phyloP scores from a whole-genome alignment of 2,797 vertebrate species.

The Apogon talboti region DNA sequence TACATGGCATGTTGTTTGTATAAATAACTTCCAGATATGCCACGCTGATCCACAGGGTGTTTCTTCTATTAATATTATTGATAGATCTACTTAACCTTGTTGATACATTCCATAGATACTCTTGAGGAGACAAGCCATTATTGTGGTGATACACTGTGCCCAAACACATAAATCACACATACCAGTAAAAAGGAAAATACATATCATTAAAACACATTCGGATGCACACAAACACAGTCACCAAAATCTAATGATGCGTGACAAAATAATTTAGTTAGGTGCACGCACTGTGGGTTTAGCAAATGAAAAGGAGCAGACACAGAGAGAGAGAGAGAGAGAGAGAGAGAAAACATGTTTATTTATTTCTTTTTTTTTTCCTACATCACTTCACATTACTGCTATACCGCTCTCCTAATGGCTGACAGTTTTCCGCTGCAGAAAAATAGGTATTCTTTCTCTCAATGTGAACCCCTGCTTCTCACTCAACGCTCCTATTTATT shows the following conservation, averaged over 20 bases:
- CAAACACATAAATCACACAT: conserved; percentile 53
- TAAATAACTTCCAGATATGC: conserved; percentile 16
- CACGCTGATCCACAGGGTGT: not conserved
- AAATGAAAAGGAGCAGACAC: conserved; percentile 41
- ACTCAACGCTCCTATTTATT: conserved; percentile 7
- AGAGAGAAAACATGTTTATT: not conserved
- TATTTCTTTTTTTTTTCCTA: conserved; percentile 23
- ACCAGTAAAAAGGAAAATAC: conserved; percentile 32
- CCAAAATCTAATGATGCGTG: conserved; percentile 48
- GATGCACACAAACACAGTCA: conserved; percentile 8
- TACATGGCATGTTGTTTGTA: conserved; percentile 4
- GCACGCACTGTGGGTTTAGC: conserved; percentile 19
- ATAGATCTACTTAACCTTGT: conserved; percentile 35
- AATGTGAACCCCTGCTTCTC: conserved; percentile 6
- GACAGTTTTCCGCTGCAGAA: conserved; percentile 5
- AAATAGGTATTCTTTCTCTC: conserved; percentile 20
- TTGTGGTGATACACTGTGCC: conserved; percentile 19
- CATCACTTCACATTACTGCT: conserved; percentile 22
- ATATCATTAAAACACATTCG: conserved; percentile 21
- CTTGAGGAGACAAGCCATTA: conserved; percentile 48
- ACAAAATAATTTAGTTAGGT: conserved; percentile 42
- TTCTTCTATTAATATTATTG: conserved; percentile 32
- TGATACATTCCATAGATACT: conserved; percentile 37
- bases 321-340: not conserved
- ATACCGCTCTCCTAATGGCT: conserved; percentile 1